phyloP scores from a whole-genome alignment of 2,797 vertebrate species.

The Sebastes variabilis region DNA sequence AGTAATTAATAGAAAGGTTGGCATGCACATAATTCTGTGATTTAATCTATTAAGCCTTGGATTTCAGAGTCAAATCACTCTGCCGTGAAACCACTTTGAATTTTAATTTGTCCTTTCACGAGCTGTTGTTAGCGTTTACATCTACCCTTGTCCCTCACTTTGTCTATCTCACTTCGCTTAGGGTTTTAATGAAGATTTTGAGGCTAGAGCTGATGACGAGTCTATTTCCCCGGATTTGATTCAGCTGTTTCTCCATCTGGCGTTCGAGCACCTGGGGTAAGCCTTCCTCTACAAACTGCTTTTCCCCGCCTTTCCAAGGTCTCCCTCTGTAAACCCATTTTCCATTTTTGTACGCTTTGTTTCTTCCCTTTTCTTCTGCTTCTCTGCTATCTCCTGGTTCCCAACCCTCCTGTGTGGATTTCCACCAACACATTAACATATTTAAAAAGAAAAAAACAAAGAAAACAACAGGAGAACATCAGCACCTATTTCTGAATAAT shows the following conservation, averaged over 20 bases:
- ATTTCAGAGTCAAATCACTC: conserved; percentile 63
- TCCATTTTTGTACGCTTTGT: conserved; percentile 8
- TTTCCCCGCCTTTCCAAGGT: not conserved
- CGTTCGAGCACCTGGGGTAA: conserved; percentile 61
- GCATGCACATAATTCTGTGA: conserved; percentile 59
- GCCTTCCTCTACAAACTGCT: conserved; percentile 34
- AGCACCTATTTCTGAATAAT: not conserved
- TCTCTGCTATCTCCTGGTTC: not conserved
- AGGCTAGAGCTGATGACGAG: conserved; percentile 51
- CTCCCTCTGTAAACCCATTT: conserved; percentile 7
- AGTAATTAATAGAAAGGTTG: conserved; percentile 71
- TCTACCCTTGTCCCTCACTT: conserved; percentile 25
- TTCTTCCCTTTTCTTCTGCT: not conserved
- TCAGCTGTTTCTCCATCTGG: conserved; percentile 76
- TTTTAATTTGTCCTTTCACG: conserved; percentile 62
- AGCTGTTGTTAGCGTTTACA: conserved; percentile 36
- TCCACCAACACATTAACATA: conserved; percentile 2
- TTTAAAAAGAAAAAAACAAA: not conserved
- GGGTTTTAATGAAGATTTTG: conserved; percentile 56
- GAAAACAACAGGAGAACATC: not conserved
- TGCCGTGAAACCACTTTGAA: conserved; percentile 63
- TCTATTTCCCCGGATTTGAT: conserved; percentile 57
- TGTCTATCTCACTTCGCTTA: conserved; percentile 36
- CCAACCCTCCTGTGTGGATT: not conserved
- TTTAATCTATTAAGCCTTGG: conserved; percentile 69